These are phyloP conservation scores for Sminthurides aquaticus DNA, from an alignment of 2,888 invertebrate species.

Conservation along the genomic window DNA sequence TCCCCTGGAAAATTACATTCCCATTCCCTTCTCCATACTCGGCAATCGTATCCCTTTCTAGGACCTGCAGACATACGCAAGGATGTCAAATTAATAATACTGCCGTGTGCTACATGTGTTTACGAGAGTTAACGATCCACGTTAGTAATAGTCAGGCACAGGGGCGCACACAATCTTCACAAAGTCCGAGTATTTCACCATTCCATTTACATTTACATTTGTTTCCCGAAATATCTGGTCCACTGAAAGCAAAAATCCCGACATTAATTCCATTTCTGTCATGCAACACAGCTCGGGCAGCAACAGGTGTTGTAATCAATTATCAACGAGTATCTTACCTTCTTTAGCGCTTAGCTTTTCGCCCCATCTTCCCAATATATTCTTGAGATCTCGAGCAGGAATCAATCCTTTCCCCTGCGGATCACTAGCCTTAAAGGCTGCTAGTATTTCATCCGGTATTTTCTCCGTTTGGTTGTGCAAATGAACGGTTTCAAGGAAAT, in stretches of 20 bases:
- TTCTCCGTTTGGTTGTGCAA: constrained; percentile 75
- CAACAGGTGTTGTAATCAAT: constrained; percentile 15
- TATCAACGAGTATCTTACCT: constrained; percentile 48
- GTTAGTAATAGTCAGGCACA: constrained; percentile 81
- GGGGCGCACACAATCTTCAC: constrained; percentile 88
- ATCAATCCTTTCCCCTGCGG: constrained; percentile 55
- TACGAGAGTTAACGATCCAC: too few relatives aligned
- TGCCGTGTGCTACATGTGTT: too few relatives aligned
- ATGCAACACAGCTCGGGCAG: too few relatives aligned
- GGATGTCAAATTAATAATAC: too few relatives aligned
- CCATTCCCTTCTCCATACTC: too few relatives aligned
- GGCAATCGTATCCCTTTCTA: too few relatives aligned
- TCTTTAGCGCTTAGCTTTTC: constrained; percentile 66
- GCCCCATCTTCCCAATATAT: constrained; percentile 84
- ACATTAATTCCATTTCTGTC: constrained; percentile 2
- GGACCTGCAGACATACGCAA: too few relatives aligned
- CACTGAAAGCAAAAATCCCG: constrained; percentile 48
- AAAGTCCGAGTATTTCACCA: constrained; percentile 82
- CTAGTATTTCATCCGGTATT: constrained; percentile 71
- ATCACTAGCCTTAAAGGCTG: constrained; percentile 84
- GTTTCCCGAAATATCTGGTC: constrained; percentile 88
- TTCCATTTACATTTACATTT: constrained; percentile 67
- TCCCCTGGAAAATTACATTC: too few relatives aligned
- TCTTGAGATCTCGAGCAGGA: constrained; percentile 71
- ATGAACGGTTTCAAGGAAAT: constrained; percentile 88